A percentile compares a stretch with the other conserved stretches of the same genome.
Conservation (phyloP, 2,113 vertebrate genomes). For the Ictalurus punctatus region DNA sequence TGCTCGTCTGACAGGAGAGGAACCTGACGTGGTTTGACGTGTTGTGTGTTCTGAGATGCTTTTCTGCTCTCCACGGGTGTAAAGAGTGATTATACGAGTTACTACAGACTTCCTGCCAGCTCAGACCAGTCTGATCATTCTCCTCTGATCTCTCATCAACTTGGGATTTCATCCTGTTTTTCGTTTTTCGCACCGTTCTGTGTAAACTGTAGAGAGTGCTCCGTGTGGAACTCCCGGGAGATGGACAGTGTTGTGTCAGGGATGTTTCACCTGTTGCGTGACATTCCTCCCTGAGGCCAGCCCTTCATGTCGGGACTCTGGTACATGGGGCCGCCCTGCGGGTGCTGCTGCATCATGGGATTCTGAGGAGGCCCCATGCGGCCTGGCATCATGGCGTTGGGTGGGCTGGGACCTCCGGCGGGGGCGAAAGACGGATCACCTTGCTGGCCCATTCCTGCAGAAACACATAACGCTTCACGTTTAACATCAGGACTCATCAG, state of each 20-base stretch:
- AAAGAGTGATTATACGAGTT: no score
- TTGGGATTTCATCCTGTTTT: no score
- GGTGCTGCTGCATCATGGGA: conserved; percentile 84
- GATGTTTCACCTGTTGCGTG: conserved; percentile 79
- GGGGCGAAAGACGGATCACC: conserved; percentile 83
- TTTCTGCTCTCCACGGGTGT: no score
- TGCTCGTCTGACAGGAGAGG: no score
- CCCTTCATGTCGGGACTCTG: conserved; percentile 89
- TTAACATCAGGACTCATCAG: neutral
- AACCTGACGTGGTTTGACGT: no score
- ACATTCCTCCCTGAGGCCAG: conserved; percentile 86
- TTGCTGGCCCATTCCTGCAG: conserved; percentile 87
- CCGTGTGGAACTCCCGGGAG: no score
- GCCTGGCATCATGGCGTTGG: conserved; percentile 81
- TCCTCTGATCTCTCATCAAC: no score
- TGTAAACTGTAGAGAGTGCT: no score
- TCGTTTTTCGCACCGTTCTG: no score
- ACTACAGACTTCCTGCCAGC: no score
- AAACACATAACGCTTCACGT: conserved; percentile 2
- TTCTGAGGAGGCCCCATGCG: conserved; percentile 87
- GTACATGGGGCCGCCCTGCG: conserved; percentile 84
- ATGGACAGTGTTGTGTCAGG: neutral
- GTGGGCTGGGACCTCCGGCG: conserved; percentile 80
- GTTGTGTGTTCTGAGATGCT: no score
- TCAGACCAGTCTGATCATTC: no score